Conservation (phyloP, 1,140 invertebrate genomes). For the Drosophila jambulina region DNA sequence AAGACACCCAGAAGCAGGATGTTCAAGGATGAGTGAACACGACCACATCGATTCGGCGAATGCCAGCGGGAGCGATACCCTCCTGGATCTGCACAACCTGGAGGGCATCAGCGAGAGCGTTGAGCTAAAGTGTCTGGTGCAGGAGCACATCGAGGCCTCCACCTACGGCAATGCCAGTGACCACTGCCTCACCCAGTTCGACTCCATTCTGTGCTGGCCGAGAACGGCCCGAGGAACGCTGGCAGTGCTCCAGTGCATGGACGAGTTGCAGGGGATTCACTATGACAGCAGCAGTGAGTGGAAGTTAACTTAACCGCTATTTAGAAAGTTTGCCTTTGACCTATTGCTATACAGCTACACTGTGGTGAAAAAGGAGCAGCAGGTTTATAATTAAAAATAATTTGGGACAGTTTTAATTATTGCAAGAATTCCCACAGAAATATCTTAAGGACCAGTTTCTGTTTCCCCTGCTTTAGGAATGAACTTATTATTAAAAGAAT, state of each 20-base stretch:
- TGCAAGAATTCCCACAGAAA: neutral
- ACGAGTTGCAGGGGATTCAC: slow-evolving; percentile 90
- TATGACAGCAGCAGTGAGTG: slow-evolving; percentile 91
- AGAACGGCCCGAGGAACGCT: slow-evolving; percentile 88
- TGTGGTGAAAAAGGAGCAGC: neutral
- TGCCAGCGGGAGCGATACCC: slow-evolving; percentile 49
- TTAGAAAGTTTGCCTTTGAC: slow-evolving; percentile 19
- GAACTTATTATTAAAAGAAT: too few relatives aligned
- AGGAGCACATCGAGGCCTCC: slow-evolving; percentile 69
- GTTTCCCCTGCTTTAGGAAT: too few relatives aligned
- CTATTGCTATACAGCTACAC: neutral
- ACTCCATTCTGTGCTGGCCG: slow-evolving; percentile 92
- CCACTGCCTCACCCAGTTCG: slow-evolving; percentile 88
- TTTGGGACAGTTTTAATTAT: neutral
- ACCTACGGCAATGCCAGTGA: slow-evolving; percentile 75
- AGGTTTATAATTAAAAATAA: too few relatives aligned
- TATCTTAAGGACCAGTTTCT: too few relatives aligned
- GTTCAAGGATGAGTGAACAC: slow-evolving; percentile 39
- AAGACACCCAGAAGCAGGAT: slow-evolving; percentile 6
- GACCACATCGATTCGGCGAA: slow-evolving; percentile 26
- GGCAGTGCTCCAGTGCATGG: slow-evolving; percentile 90
- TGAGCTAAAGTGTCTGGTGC: slow-evolving; percentile 78
- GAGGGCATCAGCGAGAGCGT: slow-evolving; percentile 75
- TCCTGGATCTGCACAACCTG: slow-evolving; percentile 46
- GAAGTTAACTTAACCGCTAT: neutral